Base-by-base conservation (phyloP, 2,888 invertebrate species). In the Therioaphis trifolii region DNA sequence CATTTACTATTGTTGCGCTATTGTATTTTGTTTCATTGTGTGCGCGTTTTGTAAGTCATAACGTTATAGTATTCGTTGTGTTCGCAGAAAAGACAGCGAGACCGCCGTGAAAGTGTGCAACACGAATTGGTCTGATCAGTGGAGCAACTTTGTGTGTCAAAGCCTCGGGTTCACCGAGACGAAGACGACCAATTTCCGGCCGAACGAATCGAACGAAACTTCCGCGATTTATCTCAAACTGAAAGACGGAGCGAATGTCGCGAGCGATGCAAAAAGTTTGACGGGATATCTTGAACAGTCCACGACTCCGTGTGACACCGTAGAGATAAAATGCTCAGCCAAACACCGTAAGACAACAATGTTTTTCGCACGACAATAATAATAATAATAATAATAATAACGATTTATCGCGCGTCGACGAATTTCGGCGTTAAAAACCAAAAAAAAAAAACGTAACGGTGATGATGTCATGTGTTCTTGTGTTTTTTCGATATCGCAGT, bases 121-220 rank as follows among this genome's bases (percentile, higher is more conserved):
- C 27, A 40, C 35, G 4, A 88, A 88, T 71, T 92, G 92, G 92
- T 90, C 89, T 84, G 89, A 88, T 35, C 89, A 90, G 9, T 89
- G 90, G 86, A 91, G 92, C 46, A 89, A 92, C 86, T 86, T 89
- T 58, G 90, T 91, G 29, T 92, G 92, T 86, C 89, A 89, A 86
- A 89, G 88, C 68, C 87, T 92, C 85, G 92, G 92, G 52, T 92
- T 89, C 85, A 88, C 89, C 14, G 89, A 89, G 12, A 88, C 91
- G 0, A 86, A 86, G 18, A 86, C 87, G 27, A 88, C 89, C 5
- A 89, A 88, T 85, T 87, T 87, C 43, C 88, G 88, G 18, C 86
- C 87, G 0, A 69, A 12, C 40, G 78, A 84, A 71, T 86, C 86
- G 40, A 85, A 86, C 5, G 86, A 84, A 35, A 84, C 84, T 78